Base-by-base conservation (phyloP, 2,888 invertebrate species). In the Cosmorhoe ocellata region DNA sequence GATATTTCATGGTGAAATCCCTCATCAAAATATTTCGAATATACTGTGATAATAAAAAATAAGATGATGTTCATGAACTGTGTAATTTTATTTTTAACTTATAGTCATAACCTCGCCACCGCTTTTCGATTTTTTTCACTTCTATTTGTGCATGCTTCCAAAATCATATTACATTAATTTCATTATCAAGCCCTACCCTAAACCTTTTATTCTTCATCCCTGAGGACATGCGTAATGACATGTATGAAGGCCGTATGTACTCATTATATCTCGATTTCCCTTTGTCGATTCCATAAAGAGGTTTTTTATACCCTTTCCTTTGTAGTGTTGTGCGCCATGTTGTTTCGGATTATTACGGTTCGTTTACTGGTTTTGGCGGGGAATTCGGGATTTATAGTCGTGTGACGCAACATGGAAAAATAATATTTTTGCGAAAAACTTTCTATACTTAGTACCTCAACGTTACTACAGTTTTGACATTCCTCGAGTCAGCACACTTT, bases 201-300 rank as follows among this genome's bases (percentile, higher is more conserved):
- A 36, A 27, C 6, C 36, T 11, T 36, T 36, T 1, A 18, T 4
- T 18, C 4, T 18, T 10, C 6, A 31, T 22, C 33, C 45, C 44
- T 7, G 10, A 39, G 31, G 33, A 42, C 33, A 30, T 36, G 12
- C n/a, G 18, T 51, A 54, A 53, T 51, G 42, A 40, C 34, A 37
- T 46, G 38, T 50, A 43, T 37, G 45, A n/a, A 34, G 41, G 37
- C 41, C 28, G 26, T 39, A 42, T 31, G 36, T 38, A 44, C 62
- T 64, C 67, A 63, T 72, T 65, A 71, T 59, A 58, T 60, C 37
- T 59, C 66, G 60, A 64, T 65, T 64, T 51, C 56, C 66, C 59
- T 62, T 59, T 56, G 69, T 66, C 66, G 59, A 64, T 59, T 62
- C 61, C 58, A 60, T 68, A 69, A 71, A 69, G 52, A 53, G 59